Evolutionary conservation across 2,888 invertebrate genomes (phyloP), one percentile per base, ranked within the genome.

Genomic region (Morpho helenor): DNA sequence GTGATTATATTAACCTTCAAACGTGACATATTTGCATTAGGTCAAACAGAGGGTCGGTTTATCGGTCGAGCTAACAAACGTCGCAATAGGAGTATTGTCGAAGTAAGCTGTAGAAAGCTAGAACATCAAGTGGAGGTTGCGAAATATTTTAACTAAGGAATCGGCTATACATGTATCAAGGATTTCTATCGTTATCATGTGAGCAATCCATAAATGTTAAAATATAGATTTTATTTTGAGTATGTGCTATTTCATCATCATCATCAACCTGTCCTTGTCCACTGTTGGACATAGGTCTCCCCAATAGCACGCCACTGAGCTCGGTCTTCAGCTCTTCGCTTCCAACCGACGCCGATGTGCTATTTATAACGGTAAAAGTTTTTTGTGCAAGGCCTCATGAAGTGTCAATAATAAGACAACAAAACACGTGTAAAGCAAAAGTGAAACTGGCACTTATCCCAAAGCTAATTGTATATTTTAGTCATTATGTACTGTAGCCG

Each of bases 111-210:
- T 43, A 49, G 40, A 53, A 54, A 54, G 48, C 48, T 55, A 44
- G 49, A 55, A 49, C 55, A 55, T 49, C 49, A 49, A 31, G 42
- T 43, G 44, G 55, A 16, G 55, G 49, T 39, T 55, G 44, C 55
- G 49, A 49, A 49, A 55, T 55, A 55, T 55, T 42, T 49, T 49
- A 46, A 16, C 22, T 39, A 10, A 49, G 55, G 55, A 55, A 55
- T 55, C 48, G 46, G 48, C 23, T 5, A 8, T 44, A 39, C 49
- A 44, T 41, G 9, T 10, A 7, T 9, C 42, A 10, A 48, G 54
- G 48, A 47, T 45, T 53, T 41, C 23, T 44, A 49, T 3, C n/a
- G 39, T 23, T 39, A 44, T 43, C 43, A 39, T 44, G 49, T 55
- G 55, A 55, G 16, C 44, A 10, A 9, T 22, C 42, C 48, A 1